Evolutionary conservation across 2,113 vertebrate species (phyloP), one percentile per base, ranked within the genome.

Genomic region (Indicator indicator): DNA sequence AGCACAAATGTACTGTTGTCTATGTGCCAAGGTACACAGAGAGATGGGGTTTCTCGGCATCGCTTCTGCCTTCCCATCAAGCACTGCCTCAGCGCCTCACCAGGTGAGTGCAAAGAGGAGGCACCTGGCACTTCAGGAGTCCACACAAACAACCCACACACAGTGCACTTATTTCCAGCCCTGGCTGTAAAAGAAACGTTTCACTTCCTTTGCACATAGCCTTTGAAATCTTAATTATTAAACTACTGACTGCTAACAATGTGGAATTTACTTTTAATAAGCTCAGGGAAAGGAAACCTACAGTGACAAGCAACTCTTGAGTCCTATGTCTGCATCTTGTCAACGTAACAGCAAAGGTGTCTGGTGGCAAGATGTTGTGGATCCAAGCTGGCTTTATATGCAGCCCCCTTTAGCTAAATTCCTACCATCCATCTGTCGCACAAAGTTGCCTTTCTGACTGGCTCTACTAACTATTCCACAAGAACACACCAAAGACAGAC

Each of bases 121-220:
- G 28, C 56, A 71, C 14, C 15, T 1, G 0, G 80, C 80, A 42
- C 6, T 5, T 4, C 28, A 27, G 23, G 8, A 70, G 17, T 33
- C 54, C 0, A 0, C 60, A 48, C 7, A 58, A 42, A 70, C 44
- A 6, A 52, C 42, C 30, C 12, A 16, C 2, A 1, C 54, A 46
- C 0, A 1, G 80, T 19, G 52, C 3, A 1, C 36, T 76, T 56
- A 77, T 28, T 83, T 27, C 46, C 23, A 73, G 50, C 9, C n/a
- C 28, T 4, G 55, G 11, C 10, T 2, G 0, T 8, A 56, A 73
- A 16, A 54, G 4, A 71, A 71, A 59, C 5, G 11, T 16, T 94
- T 52, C 19, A 14, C 16, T 68, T 83, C 60, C 50, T 91, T 55
- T 86, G 60, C 52, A 64, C 0, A 0, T 4, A 27, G 62, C 18